phyloP scores from a whole-genome alignment of 2,113 vertebrate species.

The Tor tambroides region DNA sequence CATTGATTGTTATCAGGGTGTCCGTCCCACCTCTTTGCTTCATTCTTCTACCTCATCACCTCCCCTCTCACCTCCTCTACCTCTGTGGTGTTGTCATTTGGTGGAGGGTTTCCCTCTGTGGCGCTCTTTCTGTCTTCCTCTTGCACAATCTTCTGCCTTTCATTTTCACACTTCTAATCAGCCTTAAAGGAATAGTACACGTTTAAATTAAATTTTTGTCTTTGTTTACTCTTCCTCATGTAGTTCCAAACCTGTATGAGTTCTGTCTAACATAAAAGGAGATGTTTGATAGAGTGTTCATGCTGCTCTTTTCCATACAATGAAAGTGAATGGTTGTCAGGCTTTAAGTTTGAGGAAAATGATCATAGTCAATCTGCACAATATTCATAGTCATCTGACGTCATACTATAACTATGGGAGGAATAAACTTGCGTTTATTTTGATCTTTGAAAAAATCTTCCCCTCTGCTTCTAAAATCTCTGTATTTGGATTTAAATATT shows the following conservation, averaged over 20 bases:
- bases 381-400: neutral
- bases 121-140: conserved; percentile 57
- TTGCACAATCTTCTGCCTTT: conserved; percentile 49
- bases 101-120: conserved; percentile 26
- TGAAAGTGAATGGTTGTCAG: neutral
- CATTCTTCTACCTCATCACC: neutral
- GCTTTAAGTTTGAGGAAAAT: neutral
- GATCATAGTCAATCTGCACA: neutral
- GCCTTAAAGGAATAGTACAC: neutral
- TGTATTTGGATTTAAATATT: neutral
- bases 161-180: conserved; percentile 47
- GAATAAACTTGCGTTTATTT: neutral
- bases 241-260: neutral
- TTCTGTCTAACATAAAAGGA: neutral
- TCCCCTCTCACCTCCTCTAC: conserved; percentile 50
- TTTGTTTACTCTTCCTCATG: neutral
- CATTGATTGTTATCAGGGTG: conserved; percentile 49
- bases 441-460: neutral
- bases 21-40: conserved; percentile 29
- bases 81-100: conserved; percentile 53
- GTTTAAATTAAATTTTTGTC: neutral
- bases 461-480: neutral
- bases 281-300: neutral
- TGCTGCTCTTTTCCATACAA: neutral
- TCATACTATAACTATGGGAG: neutral